Conservation (phyloP, 2,888 invertebrate genomes). For the Idaea straminata region DNA sequence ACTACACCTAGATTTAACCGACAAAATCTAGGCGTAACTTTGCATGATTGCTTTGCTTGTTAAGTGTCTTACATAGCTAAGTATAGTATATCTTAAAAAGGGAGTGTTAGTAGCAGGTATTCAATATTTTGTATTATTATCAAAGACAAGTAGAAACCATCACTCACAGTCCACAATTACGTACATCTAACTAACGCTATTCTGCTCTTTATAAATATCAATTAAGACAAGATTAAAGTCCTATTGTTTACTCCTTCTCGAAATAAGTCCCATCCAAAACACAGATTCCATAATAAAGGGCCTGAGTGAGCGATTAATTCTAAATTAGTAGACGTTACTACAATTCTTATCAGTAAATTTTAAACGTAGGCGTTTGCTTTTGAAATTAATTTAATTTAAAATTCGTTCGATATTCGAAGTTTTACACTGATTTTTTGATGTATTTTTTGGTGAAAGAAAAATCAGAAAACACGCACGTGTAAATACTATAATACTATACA, state of each 20-base stretch:
- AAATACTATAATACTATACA: too few species aligned
- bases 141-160: neutral
- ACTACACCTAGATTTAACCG: too few species aligned
- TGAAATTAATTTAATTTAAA: slow-evolving; percentile 23
- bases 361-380: slow-evolving; percentile 28
- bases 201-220: slow-evolving; percentile 24
- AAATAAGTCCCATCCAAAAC: slow-evolving; percentile 27
- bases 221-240: slow-evolving; percentile 31
- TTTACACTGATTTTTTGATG: too few species aligned
- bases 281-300: slow-evolving; percentile 26
- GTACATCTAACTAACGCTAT: neutral
- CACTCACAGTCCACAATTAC: neutral
- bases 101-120: neutral
- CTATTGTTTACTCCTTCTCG: slow-evolving; percentile 30
- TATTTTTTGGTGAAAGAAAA: too few species aligned
- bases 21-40: too few species aligned
- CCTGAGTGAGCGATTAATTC: slow-evolving; percentile 33
- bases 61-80: too few species aligned
- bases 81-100: neutral
- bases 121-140: neutral
- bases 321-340: slow-evolving; percentile 30
- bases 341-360: slow-evolving; percentile 35
- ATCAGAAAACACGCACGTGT: too few species aligned
- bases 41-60: too few species aligned
- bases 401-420: too few species aligned